phyloP scores from a whole-genome alignment of 2,888 invertebrate genomes.

The Athalia cordata region DNA sequence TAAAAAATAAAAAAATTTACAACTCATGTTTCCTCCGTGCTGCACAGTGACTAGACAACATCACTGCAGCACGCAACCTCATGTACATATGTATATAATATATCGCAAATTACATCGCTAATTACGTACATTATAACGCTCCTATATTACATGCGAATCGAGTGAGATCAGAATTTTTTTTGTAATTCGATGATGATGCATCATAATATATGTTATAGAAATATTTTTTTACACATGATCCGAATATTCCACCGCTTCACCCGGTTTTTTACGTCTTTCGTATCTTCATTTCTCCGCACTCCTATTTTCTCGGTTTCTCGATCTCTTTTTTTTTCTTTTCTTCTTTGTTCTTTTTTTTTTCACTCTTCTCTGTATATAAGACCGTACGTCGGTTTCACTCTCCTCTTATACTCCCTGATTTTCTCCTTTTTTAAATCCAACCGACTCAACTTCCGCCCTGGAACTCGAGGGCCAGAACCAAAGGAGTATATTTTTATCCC shows the following conservation, averaged over 20 bases:
- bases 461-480: background rate
- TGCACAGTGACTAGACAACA: too few relatives aligned
- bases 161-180: too few relatives aligned
- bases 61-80: too few relatives aligned
- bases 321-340: conserved; percentile 50
- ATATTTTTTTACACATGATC: too few relatives aligned
- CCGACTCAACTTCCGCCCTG: conserved; percentile 34
- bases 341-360: conserved; percentile 53
- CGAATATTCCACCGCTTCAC: too few relatives aligned
- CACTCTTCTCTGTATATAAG: conserved; percentile 14
- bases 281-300: conserved; percentile 53
- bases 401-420: background rate
- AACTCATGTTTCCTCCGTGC: too few relatives aligned
- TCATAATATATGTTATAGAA: background rate
- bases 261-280: background rate
- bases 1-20: too few relatives aligned
- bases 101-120: too few relatives aligned
- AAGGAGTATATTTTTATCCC: conserved; percentile 41
- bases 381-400: conserved; percentile 9
- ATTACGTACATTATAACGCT: too few relatives aligned
- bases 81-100: too few relatives aligned
- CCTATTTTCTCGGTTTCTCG: conserved; percentile 41
- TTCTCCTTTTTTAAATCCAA: conserved; percentile 25
- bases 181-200: too few relatives aligned
- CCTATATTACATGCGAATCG: too few relatives aligned